phyloP scores from a whole-genome alignment of 2,888 invertebrate genomes.

The Uloborus plumipes region DNA sequence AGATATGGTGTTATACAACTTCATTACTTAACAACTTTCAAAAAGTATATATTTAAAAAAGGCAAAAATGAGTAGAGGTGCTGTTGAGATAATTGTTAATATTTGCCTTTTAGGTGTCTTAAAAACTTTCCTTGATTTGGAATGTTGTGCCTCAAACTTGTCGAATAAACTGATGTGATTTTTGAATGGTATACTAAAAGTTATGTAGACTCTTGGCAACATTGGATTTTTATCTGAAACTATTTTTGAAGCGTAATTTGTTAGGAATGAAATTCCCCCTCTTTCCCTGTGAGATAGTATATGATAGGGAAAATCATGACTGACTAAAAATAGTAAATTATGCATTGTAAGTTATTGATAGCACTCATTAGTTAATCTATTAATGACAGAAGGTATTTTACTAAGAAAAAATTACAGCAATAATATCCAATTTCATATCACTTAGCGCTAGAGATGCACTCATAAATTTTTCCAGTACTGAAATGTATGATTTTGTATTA shows the following conservation, averaged over 20 bases:
- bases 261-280: too few relatives aligned
- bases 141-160: conserved; percentile 48
- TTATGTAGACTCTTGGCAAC: conserved; percentile 39
- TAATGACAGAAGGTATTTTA: too few relatives aligned
- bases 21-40: conserved; percentile 8
- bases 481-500: too few relatives aligned
- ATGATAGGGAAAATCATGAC: neutral
- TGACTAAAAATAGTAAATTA: neutral
- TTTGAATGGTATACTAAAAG: neutral
- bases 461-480: too few relatives aligned
- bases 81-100: conserved; percentile 38
- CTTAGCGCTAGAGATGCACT: too few relatives aligned
- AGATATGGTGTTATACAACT: conserved; percentile 46
- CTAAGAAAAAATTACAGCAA: too few relatives aligned
- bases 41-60: neutral
- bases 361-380: too few relatives aligned
- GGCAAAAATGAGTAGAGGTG: conserved; percentile 50
- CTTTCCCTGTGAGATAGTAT: neutral
- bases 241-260: neutral
- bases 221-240: conserved; percentile 1
- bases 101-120: conserved; percentile 64
- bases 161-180: conserved; percentile 16
- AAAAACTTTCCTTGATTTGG: conserved; percentile 50
- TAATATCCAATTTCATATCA: too few relatives aligned
- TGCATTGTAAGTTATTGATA: neutral